phyloP scores from a whole-genome alignment of 2,888 invertebrate genomes.

The Synergus itoensis region DNA sequence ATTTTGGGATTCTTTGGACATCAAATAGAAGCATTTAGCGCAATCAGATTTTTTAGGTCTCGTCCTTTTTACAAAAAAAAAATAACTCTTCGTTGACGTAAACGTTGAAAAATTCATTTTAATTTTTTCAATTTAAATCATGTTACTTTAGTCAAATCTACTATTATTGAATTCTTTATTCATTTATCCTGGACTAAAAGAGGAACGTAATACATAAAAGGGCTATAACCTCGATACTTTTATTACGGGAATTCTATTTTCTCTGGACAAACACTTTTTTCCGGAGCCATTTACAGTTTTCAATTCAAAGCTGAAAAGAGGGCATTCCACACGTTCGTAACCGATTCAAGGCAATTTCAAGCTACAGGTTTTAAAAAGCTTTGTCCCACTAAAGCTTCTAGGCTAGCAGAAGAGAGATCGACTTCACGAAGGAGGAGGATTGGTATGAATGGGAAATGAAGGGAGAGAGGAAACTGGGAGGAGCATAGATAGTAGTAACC shows the following conservation, averaged over 20 bases:
- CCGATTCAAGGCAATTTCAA: conserved; percentile 29
- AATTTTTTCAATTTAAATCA: background rate
- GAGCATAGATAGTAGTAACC: conserved; percentile 5
- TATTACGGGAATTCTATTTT: conserved; percentile 22
- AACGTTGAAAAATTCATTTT: no score
- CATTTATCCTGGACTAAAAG: background rate
- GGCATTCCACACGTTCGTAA: conserved; percentile 27
- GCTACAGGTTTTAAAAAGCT: conserved; percentile 35
- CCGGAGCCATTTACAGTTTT: conserved; percentile 30
- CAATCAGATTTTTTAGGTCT: no score
- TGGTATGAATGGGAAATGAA: conserved; percentile 20
- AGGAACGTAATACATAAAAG: conserved; percentile 7
- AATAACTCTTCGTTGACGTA: no score
- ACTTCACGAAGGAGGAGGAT: conserved; percentile 29
- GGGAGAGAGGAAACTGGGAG: conserved; percentile 11
- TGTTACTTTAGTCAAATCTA: background rate
- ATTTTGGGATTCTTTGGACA: no score
- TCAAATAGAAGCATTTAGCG: no score
- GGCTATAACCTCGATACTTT: conserved; percentile 1
- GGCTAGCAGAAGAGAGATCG: background rate
- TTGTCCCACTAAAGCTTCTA: conserved; percentile 27
- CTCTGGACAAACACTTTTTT: conserved; percentile 27
- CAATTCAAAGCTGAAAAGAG: conserved; percentile 36
- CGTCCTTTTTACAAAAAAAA: no score
- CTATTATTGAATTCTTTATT: conserved; percentile 4